Conservation (phyloP, 2,888 invertebrate genomes). For the Tachina lurida region DNA sequence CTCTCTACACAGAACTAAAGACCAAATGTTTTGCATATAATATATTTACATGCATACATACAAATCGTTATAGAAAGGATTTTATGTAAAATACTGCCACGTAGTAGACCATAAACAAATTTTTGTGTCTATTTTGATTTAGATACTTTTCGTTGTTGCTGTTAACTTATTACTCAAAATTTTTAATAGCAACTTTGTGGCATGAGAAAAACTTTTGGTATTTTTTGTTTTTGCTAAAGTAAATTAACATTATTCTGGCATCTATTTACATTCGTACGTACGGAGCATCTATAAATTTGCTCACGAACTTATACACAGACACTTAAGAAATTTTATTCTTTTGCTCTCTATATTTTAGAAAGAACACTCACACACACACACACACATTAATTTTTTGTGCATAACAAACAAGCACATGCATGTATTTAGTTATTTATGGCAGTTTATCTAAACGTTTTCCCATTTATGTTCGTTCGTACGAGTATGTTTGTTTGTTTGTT, state of each 20-base stretch:
- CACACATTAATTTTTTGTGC: background rate
- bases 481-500: background rate
- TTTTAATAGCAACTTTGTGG: constrained; percentile 30
- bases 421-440: constrained; percentile 19
- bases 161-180: background rate
- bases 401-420: background rate
- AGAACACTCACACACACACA: background rate
- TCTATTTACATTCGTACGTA: background rate
- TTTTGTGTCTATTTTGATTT: constrained; percentile 43
- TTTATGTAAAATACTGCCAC: constrained; percentile 24
- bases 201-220: constrained; percentile 33
- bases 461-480: background rate
- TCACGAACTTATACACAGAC: background rate
- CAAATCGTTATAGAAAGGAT: background rate
- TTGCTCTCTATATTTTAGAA: background rate
- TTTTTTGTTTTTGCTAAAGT: background rate
- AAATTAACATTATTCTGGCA: constrained; percentile 32
- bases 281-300: background rate
- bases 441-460: background rate
- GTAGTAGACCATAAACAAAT: constrained; percentile 16
- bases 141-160: constrained; percentile 2
- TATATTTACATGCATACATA: background rate
- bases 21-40: background rate
- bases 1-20: too few species aligned
- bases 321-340: background rate